Base-by-base conservation (phyloP, 2,113 vertebrate genomes). In the Lepidiolamprologus cunningtoni region DNA sequence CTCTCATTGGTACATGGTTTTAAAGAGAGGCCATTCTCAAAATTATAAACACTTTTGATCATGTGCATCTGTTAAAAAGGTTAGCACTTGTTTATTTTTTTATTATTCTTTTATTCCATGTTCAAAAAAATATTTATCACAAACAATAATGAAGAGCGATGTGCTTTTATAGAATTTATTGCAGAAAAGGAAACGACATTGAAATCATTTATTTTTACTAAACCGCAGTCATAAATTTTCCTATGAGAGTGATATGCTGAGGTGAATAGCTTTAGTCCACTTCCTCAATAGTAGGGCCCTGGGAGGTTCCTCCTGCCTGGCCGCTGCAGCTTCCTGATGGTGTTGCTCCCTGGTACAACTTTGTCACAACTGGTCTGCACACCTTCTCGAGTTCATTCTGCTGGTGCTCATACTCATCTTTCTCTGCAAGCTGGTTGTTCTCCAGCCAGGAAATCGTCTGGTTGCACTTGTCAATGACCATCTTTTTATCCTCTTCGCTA, bases 401-500 rank as follows among this genome's bases (percentile, higher is more conserved):
- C 50, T 96, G 91, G 57, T 95, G 94, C 81, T 95, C 83, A 4
- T 94, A 95, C 87, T 95, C 94, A 0, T 95, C 94, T 71, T 95
- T 95, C 79, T 95, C 94, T 9, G 95, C 93, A 88, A 96, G 81
- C 90, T 95, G 92, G 91, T 96, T 96, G 91, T 87, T 95, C 89
- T 95, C 94, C 89, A 96, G 90, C 94, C 95, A 95, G 12, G 90
- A 91, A 87, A 96, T 95, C 0, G 82, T 57, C 90, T 95, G 90
- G 58, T 91, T 92, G 91, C 95, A 96, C 89, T 95, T 96, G 85
- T 95, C 92, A 33, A 85, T 21, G 1, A 96, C 91, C 83, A 81
- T 86, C 63, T 94, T 95, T 83, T 91, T 94, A 16, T 96, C 95
- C 31, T 93, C 92, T 45, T 95, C 93, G 1, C 83, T 93, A 5